phyloP scores from a whole-genome alignment of 1,140 invertebrate species.

The Polypedilum vanderplanki region DNA sequence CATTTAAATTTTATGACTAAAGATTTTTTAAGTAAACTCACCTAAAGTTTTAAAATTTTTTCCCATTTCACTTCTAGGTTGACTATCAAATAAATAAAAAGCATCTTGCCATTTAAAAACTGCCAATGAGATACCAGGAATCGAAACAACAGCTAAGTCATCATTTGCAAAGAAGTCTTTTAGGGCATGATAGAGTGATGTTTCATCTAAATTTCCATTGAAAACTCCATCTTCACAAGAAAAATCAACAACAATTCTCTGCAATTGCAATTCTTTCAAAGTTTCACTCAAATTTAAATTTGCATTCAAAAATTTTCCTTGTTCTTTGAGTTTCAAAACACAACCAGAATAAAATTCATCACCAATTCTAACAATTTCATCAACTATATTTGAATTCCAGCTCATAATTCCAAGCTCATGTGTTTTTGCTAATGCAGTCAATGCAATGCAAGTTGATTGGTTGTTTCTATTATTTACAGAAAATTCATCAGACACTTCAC shows the following conservation, averaged over 20 bases:
- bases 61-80: background rate
- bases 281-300: background rate
- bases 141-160: background rate
- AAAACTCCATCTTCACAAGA: background rate
- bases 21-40: background rate
- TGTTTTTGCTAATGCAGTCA: slow-evolving; percentile 13
- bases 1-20: background rate
- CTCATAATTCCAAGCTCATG: background rate
- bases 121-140: background rate
- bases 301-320: background rate
- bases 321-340: background rate
- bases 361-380: slow-evolving; percentile 3
- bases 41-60: background rate
- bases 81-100: background rate
- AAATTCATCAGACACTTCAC: background rate
- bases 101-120: background rate
- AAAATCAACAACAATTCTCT: background rate
- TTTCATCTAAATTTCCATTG: background rate
- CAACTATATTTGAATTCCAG: background rate
- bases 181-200: background rate
- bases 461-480: background rate
- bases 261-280: background rate
- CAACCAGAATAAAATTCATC: slow-evolving; percentile 21
- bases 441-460: slow-evolving; percentile 8
- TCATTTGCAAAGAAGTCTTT: background rate